These are phyloP conservation scores for Chloroclystis v-ata DNA, from an alignment of 2,888 invertebrate species.

Conservation along the genomic window DNA sequence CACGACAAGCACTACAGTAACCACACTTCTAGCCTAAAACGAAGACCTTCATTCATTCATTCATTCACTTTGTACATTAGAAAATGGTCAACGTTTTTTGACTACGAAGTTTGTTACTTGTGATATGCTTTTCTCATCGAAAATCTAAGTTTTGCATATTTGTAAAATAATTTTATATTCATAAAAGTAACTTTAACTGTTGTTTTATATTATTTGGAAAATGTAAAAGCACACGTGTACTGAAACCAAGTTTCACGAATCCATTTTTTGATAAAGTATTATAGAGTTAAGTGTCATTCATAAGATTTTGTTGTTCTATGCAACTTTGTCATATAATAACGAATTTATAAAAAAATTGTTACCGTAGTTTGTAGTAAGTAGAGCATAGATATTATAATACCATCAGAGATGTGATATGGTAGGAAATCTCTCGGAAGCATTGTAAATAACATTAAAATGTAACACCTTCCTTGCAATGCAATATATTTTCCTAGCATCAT, in stretches of 20 bases:
- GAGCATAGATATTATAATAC: constrained; percentile 41
- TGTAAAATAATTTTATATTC: constrained; percentile 58
- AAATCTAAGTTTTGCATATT: constrained; percentile 53
- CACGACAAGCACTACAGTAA: constrained; percentile 83
- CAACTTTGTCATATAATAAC: constrained; percentile 61
- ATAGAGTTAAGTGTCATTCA: constrained; percentile 52
- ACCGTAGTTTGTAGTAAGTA: constrained; percentile 64
- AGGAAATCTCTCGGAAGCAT: constrained; percentile 34
- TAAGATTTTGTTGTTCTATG: constrained; percentile 48
- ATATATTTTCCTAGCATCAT: constrained; percentile 27
- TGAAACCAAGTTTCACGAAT: constrained; percentile 41
- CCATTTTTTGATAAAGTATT: constrained; percentile 56
- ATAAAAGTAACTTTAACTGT: constrained; percentile 46
- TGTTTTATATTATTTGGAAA: constrained; percentile 43
- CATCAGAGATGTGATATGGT: constrained; percentile 49
- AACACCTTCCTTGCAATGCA: constrained; percentile 35
- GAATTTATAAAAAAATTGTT: constrained; percentile 73
- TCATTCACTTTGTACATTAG: too few species aligned
- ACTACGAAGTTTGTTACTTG: constrained; percentile 24
- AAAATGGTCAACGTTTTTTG: neutral
- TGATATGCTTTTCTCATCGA: constrained; percentile 44
- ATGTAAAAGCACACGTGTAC: constrained; percentile 35
- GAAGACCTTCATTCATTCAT: neutral
- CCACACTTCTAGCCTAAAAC: constrained; percentile 6
- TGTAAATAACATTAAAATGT: constrained; percentile 38